These are phyloP conservation scores for Drosophila recens DNA, from an alignment of 2,888 invertebrate genomes.

Conservation along the genomic window DNA sequence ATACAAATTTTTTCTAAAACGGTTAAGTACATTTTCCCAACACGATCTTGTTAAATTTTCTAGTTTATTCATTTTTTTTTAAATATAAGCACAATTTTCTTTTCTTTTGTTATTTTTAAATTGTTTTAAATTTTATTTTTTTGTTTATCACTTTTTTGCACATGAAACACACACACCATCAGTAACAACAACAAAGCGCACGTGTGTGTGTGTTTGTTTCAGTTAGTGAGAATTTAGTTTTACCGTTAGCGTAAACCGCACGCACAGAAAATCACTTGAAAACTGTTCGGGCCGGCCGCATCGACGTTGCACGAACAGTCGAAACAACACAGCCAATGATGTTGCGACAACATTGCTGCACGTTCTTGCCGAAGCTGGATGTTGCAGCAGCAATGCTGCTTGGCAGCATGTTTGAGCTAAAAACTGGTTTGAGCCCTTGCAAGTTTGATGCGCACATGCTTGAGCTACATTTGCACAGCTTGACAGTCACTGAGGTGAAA, in stretches of 20 bases:
- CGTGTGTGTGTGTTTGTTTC: slow-evolving; percentile 25
- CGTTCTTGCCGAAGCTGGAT: background rate
- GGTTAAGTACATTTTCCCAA: background rate
- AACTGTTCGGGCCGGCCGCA: slow-evolving; percentile 59
- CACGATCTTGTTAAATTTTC: slow-evolving; percentile 8
- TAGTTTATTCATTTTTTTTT: background rate
- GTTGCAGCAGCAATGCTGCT: slow-evolving; percentile 13
- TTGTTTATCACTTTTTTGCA: background rate
- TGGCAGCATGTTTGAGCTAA: slow-evolving; percentile 1
- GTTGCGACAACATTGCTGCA: slow-evolving; percentile 57
- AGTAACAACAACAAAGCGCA: slow-evolving; percentile 30
- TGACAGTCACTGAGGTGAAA: slow-evolving; percentile 33
- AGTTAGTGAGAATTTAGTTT: slow-evolving; percentile 27
- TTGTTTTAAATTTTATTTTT: background rate
- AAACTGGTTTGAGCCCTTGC: slow-evolving; percentile 10
- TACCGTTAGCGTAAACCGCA: slow-evolving; percentile 64
- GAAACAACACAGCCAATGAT: slow-evolving; percentile 43
- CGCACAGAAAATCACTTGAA: slow-evolving; percentile 74
- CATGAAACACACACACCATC: slow-evolving; percentile 12
- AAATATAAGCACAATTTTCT: slow-evolving; percentile 3
- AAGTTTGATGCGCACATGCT: slow-evolving; percentile 32
- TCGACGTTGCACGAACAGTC: slow-evolving; percentile 22
- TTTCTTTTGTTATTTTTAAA: background rate
- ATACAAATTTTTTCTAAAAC: background rate
- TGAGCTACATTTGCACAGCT: slow-evolving; percentile 23